Evolutionary conservation across 35 echinoderm and acorn worm species (phyloP), one percentile per base, ranked within the genome.

Genomic region (Holothuria glaberrima): DNA sequence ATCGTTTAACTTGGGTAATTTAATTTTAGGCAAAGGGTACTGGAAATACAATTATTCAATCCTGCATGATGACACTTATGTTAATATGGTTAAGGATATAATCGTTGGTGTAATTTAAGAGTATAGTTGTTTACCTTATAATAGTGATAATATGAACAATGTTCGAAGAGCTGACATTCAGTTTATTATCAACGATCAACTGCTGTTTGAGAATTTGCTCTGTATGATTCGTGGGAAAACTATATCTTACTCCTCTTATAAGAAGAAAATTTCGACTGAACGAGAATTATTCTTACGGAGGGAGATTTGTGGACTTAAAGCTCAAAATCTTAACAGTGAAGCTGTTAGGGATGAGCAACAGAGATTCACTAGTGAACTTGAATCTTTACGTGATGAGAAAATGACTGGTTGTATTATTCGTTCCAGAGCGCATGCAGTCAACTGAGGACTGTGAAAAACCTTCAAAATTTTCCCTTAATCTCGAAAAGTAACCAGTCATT

Each of bases 81-180:
- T 67, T 22, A 67, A 67, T 22, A 6, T 24, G 29, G 63, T 67
- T 6, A 67, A 30, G 63, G 4, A 67, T 4, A 67, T 16, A 4
- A 30, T 67, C 21, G 29, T 6, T 30, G 21, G 6, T 30, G 16
- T 30, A 22, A 67, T 67, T 67, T 4, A 67, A 22, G 21, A 67
- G 29, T 67, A 67, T 67, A 67, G 21, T 6, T 67, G 63, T 67
- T 67, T 67, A 4, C 63, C 63, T 67, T 67, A 67, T 67, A 30
- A 22, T 30, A 4, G 63, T 3, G 63, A 30, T 67, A 67, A 6
- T 67, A 67, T 22, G 4, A 4, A 67, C 3, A 30, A 67, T 67
- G 16, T 67, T 67, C 63, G 16, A 30, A 4, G 21, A 67, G 29
- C 29, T 67, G 44, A 67, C 16, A n/a, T n/a, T n/a, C n/a, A n/a